phyloP scores from a whole-genome alignment of 2,888 invertebrate species.

The Drosophila vallismaia region DNA sequence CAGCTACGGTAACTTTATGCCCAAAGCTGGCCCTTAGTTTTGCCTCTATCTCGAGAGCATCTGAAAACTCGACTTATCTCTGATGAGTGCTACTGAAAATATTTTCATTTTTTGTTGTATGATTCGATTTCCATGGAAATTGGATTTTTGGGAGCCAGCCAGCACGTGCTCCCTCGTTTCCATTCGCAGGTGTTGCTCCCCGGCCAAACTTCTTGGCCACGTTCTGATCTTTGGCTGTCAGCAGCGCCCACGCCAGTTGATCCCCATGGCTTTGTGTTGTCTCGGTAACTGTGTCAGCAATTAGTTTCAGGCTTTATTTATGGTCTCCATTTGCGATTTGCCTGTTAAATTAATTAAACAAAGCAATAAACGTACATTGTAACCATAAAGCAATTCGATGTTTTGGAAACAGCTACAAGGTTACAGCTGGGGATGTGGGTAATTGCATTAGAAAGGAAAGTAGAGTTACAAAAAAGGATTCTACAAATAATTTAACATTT shows the following conservation, averaged over 20 bases:
- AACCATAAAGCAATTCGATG: slow-evolving; percentile 26
- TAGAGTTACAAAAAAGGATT: neutral
- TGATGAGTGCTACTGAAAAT: slow-evolving; percentile 65
- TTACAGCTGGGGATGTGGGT: neutral
- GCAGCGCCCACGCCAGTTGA: slow-evolving; percentile 66
- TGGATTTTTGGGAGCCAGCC: slow-evolving; percentile 40
- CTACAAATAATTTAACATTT: no score
- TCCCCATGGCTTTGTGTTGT: slow-evolving; percentile 63
- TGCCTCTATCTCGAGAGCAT: slow-evolving; percentile 32
- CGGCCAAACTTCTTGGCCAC: slow-evolving; percentile 38
- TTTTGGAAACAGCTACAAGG: slow-evolving; percentile 25
- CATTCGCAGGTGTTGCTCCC: slow-evolving; percentile 62
- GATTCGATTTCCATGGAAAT: slow-evolving; percentile 45
- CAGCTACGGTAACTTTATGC: slow-evolving; percentile 5
- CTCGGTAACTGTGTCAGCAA: slow-evolving; percentile 75
- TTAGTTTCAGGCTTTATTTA: slow-evolving; percentile 73
- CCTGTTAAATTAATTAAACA: slow-evolving; percentile 68
- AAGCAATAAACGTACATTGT: slow-evolving; percentile 38
- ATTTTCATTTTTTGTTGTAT: slow-evolving; percentile 51
- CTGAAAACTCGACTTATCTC: slow-evolving; percentile 24
- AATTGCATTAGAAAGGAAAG: slow-evolving; percentile 7
- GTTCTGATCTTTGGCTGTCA: slow-evolving; percentile 61
- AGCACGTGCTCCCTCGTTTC: slow-evolving; percentile 61
- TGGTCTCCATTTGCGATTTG: slow-evolving; percentile 61
- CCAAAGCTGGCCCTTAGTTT: slow-evolving; percentile 14